Base-by-base conservation (phyloP, 2,888 invertebrate genomes). In the Quadroppia sp. region DNA sequence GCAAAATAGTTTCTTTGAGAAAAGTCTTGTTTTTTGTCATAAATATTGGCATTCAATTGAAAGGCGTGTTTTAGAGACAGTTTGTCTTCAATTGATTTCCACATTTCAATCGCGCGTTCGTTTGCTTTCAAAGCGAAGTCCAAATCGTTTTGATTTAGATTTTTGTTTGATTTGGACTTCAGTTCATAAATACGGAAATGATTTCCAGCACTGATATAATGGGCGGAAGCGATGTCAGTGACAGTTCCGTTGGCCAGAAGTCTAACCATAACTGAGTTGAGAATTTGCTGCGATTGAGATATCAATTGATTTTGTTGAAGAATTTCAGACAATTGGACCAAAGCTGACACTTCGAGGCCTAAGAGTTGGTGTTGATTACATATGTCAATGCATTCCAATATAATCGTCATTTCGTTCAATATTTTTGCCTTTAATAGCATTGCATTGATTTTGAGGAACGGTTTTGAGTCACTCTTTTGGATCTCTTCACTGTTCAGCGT, bases 1-100 rank as follows among this genome's bases (percentile, higher is more conserved):
- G 74, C 71, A 71, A 40, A 74, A 50, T 70, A 71, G 25, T 74
- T 74, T 70, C 74, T 53, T 50, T 71, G 45, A 25, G 56, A 70
- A 40, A n/a, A n/a, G 53, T 74, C 45, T 56, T 71, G 53, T n/a
- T 45, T 59, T 59, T 71, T 53, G 71, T 74, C 13, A 42, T 71
- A 71, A 36, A 74, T 70, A 20, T 74, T 70, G 9, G 74, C 40
- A 7, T 71, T 69, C 20, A 74, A 45, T 36, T 28, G n/a, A 42
- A 56, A 70, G 7, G 56, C 25, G 20, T 74, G 40, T 50, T 53
- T 36, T 23, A 48, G 32, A 6, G 50, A 74, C 25, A 71, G 70
- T 40, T 53, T 56, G 30, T 74, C 74, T 28, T 71, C 71, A 15
- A 74, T 71, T 25, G 25, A 42, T 28, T 59, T 50, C 40, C 56